Conservation (phyloP, 2,888 invertebrate species). For the Clunio marinus region DNA sequence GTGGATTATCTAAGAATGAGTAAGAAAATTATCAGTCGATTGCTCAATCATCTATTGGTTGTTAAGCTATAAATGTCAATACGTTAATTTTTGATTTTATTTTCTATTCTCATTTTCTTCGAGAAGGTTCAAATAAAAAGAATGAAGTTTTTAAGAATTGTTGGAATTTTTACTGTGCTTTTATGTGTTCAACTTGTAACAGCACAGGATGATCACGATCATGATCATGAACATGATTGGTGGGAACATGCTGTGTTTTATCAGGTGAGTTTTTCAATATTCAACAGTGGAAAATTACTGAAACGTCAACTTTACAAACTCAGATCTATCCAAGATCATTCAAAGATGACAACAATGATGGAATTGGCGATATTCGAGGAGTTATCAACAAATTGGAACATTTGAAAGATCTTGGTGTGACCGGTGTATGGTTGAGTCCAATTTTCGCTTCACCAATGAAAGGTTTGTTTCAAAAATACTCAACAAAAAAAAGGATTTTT, state of each 20-base stretch:
- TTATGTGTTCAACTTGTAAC: too few species aligned
- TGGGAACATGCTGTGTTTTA: constrained; percentile 70
- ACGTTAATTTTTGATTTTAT: too few species aligned
- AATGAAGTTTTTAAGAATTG: neutral
- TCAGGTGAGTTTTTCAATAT: constrained; percentile 45
- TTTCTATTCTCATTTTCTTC: too few species aligned
- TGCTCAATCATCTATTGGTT: too few species aligned
- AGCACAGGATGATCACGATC: neutral
- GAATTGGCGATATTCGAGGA: constrained; percentile 73
- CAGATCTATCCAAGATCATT: constrained; percentile 68
- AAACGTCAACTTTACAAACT: neutral
- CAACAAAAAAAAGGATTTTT: neutral
- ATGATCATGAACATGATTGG: constrained; percentile 56
- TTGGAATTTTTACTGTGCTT: too few species aligned
- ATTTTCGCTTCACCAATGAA: constrained; percentile 49
- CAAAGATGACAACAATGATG: constrained; percentile 68
- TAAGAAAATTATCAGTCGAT: too few species aligned
- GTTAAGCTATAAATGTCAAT: too few species aligned
- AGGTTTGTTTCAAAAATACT: neutral
- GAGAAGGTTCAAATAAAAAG: neutral
- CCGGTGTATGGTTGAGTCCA: constrained; percentile 67
- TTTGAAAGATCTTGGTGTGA: constrained; percentile 62
- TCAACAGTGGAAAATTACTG: neutral
- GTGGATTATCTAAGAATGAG: too few species aligned
- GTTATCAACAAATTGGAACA: constrained; percentile 58